Percentiles rank a stretch among this genome's conserved stretches.
Evolutionary conservation across 1,140 invertebrate genomes (phyloP).

Genomic region (Neodiprion pinetum): DNA sequence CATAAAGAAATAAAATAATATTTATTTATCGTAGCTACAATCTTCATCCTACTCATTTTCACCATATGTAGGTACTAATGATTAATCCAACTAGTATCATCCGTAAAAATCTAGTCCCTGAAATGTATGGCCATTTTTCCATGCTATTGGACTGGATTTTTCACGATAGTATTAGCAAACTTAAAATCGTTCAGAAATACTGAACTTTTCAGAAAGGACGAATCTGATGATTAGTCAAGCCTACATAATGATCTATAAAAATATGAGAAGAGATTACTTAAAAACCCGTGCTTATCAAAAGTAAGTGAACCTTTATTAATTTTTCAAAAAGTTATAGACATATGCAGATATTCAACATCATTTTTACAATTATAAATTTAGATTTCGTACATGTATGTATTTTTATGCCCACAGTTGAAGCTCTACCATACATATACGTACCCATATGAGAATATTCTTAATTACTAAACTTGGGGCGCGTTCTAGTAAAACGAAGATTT

Average conservation of each 20-base stretch:
- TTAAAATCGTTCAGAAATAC: too few species aligned
- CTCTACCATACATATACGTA: neutral
- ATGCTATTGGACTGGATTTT: too few species aligned
- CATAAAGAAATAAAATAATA: conserved; percentile 8
- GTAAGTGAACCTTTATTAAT: conserved; percentile 5
- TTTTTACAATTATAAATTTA: neutral
- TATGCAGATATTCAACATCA: neutral
- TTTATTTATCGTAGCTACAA: conserved; percentile 5
- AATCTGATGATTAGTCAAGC: too few species aligned
- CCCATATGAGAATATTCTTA: neutral
- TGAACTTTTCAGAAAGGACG: too few species aligned
- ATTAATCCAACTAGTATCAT: too few species aligned
- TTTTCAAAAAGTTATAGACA: neutral
- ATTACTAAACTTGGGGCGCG: neutral
- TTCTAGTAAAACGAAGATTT: neutral
- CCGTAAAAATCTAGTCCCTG: too few species aligned
- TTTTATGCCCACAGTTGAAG: neutral
- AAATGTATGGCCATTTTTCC: too few species aligned
- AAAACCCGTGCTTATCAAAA: neutral
- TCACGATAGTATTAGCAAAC: too few species aligned
- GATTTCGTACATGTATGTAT: neutral
- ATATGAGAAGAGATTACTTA: too few species aligned
- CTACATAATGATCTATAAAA: too few species aligned
- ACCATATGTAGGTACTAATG: too few species aligned
- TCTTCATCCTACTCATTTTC: neutral